A percentile compares a stretch with the other conserved stretches of the same genome.
phyloP scores from a whole-genome alignment of 2,797 vertebrate species.

The Psittacula echo region DNA sequence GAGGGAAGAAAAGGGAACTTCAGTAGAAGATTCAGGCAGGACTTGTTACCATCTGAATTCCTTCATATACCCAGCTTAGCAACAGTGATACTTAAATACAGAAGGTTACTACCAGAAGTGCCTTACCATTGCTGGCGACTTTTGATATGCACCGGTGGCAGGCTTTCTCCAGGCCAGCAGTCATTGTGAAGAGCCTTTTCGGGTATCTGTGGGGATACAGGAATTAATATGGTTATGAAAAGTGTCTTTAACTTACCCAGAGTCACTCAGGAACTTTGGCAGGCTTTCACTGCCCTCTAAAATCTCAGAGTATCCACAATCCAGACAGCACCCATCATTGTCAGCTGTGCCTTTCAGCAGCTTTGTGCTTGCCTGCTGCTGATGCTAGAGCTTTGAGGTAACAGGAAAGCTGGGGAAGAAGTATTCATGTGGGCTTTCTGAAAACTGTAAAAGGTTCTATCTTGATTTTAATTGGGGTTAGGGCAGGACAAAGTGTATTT shows the following conservation, averaged over 20 bases:
- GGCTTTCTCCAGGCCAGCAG: conserved; percentile 74
- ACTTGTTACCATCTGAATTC: not conserved
- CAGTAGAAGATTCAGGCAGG: not conserved
- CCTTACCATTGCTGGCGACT: conserved; percentile 77
- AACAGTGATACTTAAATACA: not conserved
- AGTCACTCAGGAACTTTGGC: not conserved
- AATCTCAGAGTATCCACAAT: not conserved
- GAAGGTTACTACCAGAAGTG: not conserved
- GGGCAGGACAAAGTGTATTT: not conserved
- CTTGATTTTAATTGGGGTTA: not conserved
- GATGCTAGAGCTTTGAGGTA: not conserved
- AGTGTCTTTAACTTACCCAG: not conserved
- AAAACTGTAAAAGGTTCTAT: not conserved
- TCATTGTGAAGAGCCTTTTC: conserved; percentile 31
- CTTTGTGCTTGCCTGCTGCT: not conserved
- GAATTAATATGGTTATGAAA: not conserved
- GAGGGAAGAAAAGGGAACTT: not conserved
- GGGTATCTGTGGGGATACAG: conserved; percentile 9
- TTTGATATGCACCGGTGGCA: conserved; percentile 75
- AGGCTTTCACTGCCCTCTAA: not conserved
- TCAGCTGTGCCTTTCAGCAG: not conserved
- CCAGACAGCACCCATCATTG: not conserved
- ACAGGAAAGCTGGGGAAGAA: not conserved
- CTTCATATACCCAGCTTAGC: not conserved
- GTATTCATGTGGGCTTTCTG: not conserved